Percentiles rank a stretch among this genome's conserved stretches.
Evolutionary conservation across 2,888 invertebrate species (phyloP).

Genomic region (Eupelmus urozonus): DNA sequence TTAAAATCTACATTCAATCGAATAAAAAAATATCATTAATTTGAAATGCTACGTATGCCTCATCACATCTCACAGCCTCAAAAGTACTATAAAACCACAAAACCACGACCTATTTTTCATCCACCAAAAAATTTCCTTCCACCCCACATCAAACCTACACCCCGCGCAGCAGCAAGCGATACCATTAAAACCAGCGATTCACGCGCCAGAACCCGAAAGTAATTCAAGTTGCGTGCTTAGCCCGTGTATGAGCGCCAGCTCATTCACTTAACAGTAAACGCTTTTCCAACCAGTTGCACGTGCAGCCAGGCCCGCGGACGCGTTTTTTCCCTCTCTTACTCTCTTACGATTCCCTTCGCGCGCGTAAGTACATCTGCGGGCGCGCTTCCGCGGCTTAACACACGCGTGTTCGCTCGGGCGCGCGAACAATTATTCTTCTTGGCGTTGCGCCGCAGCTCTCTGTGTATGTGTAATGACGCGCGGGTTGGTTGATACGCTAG

Average conservation of each 20-base stretch:
- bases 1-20: too few species aligned
- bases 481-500: conserved; percentile 7
- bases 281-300: conserved; percentile 58
- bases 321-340: not conserved
- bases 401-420: conserved; percentile 16
- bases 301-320: not conserved
- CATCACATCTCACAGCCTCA: too few species aligned
- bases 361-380: not conserved
- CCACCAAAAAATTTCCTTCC: too few species aligned
- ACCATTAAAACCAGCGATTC: too few species aligned
- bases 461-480: conserved; percentile 34
- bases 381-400: too few species aligned
- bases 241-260: conserved; percentile 40
- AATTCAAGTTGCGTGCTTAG: conserved; percentile 57
- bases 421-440: conserved; percentile 44
- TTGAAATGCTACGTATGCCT: too few species aligned
- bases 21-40: too few species aligned
- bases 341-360: not conserved
- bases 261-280: conserved; percentile 58
- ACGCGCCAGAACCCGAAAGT: conserved; percentile 50
- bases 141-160: too few species aligned
- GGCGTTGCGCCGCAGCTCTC: not conserved
- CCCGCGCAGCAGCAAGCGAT: too few species aligned
- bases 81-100: too few species aligned
- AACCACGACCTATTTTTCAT: too few species aligned